These are phyloP conservation scores for Netelia fuscicornis DNA, from an alignment of 2,888 invertebrate genomes.

Conservation along the genomic window DNA sequence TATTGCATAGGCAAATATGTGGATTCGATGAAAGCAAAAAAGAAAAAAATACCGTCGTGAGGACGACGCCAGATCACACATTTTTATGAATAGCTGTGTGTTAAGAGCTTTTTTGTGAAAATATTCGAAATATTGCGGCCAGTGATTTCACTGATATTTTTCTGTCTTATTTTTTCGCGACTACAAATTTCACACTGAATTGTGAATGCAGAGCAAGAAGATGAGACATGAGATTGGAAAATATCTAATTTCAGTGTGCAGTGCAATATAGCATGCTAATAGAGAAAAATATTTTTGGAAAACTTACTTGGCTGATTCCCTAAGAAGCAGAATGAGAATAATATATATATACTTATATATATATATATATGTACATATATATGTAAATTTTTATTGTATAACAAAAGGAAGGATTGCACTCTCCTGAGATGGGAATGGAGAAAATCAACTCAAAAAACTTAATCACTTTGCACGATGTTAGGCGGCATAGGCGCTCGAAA, in stretches of 20 bases:
- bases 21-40: slow-evolving; percentile 52
- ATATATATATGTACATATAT: slow-evolving; percentile 66
- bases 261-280: slow-evolving; percentile 77
- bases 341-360: slow-evolving; percentile 76
- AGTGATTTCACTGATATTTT: slow-evolving; percentile 14
- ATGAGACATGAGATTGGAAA: slow-evolving; percentile 5
- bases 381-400: slow-evolving; percentile 58
- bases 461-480: slow-evolving; percentile 61
- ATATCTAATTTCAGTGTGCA: slow-evolving; percentile 64
- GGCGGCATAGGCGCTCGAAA: slow-evolving; percentile 64
- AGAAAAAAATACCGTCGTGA: slow-evolving; percentile 34
- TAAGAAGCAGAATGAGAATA: slow-evolving; percentile 85
- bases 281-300: slow-evolving; percentile 71
- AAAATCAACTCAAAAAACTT: slow-evolving; percentile 59
- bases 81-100: slow-evolving; percentile 49
- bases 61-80: slow-evolving; percentile 47
- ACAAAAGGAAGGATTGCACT: slow-evolving; percentile 69
- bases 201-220: slow-evolving; percentile 11
- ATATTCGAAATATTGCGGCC: slow-evolving; percentile 22
- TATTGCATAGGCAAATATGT: slow-evolving; percentile 49
- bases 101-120: slow-evolving; percentile 24
- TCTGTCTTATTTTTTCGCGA: neutral
- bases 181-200: neutral
- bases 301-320: slow-evolving; percentile 88
- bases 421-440: slow-evolving; percentile 55